Evolutionary conservation across 2,797 vertebrate species (phyloP).

Genomic region (Rousettus madagascariensis): DNA sequence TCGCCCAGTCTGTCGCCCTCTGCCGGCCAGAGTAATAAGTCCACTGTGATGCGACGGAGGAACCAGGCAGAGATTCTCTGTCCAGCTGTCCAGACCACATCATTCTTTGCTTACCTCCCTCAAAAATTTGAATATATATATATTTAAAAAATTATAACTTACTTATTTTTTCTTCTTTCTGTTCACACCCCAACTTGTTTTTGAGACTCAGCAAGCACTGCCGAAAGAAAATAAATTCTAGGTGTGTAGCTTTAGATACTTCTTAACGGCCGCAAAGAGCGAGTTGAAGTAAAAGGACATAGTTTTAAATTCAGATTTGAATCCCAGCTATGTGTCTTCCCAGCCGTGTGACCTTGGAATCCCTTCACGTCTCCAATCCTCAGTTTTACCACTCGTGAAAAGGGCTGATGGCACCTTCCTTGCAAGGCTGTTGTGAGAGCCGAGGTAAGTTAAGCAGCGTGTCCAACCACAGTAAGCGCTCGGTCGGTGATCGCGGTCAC

Average conservation of each 20-base stretch:
- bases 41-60: neutral
- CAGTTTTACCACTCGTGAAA: neutral
- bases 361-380: neutral
- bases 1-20: neutral
- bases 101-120: neutral
- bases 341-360: neutral
- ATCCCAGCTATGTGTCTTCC: neutral
- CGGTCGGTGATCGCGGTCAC: fast-evolving
- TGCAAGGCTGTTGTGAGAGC: neutral
- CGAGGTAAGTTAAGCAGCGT: neutral
- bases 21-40: neutral
- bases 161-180: neutral
- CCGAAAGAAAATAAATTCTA: neutral
- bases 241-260: neutral
- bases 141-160: neutral
- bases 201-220: neutral
- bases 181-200: neutral
- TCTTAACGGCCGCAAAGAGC: neutral
- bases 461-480: neutral
- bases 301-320: neutral
- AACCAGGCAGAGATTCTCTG: neutral
- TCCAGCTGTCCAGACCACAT: neutral
- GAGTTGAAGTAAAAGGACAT: neutral
- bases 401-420: neutral
- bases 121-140: neutral